Conservation (phyloP, 2,888 invertebrate species). For the Spialia ferax region DNA sequence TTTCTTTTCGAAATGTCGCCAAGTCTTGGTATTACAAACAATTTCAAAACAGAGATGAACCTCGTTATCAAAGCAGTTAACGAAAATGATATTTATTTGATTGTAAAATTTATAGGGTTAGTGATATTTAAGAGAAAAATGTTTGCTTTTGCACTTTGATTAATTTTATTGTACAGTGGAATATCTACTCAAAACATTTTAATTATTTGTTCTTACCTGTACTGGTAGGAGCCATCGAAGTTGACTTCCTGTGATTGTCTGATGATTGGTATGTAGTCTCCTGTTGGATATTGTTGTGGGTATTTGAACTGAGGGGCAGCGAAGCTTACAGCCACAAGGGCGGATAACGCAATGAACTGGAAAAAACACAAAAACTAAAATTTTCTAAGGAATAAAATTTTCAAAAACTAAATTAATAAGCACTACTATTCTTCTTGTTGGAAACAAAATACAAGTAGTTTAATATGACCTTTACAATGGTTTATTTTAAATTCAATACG, state of each 20-base stretch:
- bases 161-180: not conserved
- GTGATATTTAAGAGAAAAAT: not conserved
- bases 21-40: not conserved
- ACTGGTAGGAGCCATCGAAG: constrained; percentile 87
- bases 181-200: not conserved
- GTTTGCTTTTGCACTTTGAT: not conserved
- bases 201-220: constrained; percentile 76
- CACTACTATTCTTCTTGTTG: no score
- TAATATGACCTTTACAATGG: not conserved
- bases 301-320: constrained; percentile 68
- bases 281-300: constrained; percentile 61
- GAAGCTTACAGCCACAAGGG: constrained; percentile 67
- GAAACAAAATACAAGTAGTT: no score
- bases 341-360: constrained; percentile 73
- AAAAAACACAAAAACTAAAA: constrained; percentile 44
- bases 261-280: constrained; percentile 88
- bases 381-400: no score
- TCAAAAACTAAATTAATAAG: no score
- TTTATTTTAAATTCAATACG: not conserved
- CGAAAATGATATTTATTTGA: not conserved
- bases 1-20: not conserved
- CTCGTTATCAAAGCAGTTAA: not conserved
- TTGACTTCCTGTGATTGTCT: constrained; percentile 85
- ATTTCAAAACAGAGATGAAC: not conserved
- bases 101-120: not conserved